Conservation (phyloP, 2,888 invertebrate species). For the Dasysyrphus tricinctus region DNA sequence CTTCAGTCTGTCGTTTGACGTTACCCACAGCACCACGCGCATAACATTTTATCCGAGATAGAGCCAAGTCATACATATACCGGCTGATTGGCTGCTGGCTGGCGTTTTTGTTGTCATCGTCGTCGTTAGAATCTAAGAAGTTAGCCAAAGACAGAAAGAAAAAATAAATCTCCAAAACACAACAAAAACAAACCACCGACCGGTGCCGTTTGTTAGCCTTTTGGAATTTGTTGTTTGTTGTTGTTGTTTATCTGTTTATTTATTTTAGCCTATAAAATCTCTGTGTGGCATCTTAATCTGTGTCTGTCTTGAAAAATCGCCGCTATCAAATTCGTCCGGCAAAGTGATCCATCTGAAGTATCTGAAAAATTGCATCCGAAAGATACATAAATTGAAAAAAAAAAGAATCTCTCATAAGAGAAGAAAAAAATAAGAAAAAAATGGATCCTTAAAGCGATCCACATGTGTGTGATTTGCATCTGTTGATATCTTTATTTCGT, state of each 20-base stretch:
- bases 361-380: conserved; percentile 39
- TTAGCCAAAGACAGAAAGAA: not conserved
- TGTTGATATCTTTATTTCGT: conserved; percentile 65
- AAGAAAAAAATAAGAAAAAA: conserved; percentile 15
- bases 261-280: conserved; percentile 7
- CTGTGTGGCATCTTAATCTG: conserved; percentile 4
- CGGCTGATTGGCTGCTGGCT: conserved; percentile 57
- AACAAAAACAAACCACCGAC: conserved; percentile 1
- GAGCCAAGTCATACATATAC: conserved; percentile 41
- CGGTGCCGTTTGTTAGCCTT: conserved; percentile 9
- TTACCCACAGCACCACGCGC: conserved; percentile 77
- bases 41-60: conserved; percentile 70
- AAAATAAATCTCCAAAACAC: not conserved
- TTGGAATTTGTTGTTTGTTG: not conserved
- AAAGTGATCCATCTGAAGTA: conserved; percentile 36
- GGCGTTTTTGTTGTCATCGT: conserved; percentile 46
- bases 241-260: conserved; percentile 14
- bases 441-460: conserved; percentile 58
- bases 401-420: conserved; percentile 14
- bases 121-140: not conserved
- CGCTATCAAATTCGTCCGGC: conserved; percentile 16
- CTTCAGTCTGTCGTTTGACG: conserved; percentile 83
- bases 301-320: conserved; percentile 27
- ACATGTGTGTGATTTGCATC: conserved; percentile 60
- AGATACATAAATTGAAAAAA: conserved; percentile 14